phyloP scores from a whole-genome alignment of 2,113 vertebrate species.

The Cyprinus carpio region DNA sequence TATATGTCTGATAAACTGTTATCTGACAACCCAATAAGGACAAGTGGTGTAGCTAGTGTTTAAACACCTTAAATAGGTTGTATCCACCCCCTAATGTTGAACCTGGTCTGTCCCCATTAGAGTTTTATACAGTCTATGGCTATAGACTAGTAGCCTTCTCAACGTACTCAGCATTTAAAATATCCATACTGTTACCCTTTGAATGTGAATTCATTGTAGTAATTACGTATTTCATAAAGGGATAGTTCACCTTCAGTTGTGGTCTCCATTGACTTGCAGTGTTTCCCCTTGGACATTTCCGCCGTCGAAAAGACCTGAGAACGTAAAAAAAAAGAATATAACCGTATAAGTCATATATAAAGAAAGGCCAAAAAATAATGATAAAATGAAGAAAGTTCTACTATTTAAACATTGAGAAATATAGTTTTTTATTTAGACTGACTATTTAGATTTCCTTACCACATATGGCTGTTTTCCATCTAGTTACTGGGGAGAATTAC shows the following conservation, averaged over 20 bases:
- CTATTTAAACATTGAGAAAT: too few relatives aligned
- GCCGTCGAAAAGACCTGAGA: conserved; percentile 90
- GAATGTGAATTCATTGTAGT: background rate
- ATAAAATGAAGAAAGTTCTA: background rate
- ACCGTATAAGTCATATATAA: background rate
- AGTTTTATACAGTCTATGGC: too few relatives aligned
- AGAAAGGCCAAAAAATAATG: background rate
- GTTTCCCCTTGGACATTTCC: conserved; percentile 94
- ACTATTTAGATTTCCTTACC: conserved; percentile 70
- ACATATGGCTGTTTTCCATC: conserved; percentile 98
- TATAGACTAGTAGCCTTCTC: background rate
- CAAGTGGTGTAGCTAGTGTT: background rate
- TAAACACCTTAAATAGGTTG: background rate
- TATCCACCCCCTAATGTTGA: background rate
- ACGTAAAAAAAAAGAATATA: background rate
- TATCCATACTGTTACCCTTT: background rate
- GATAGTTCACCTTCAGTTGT: too few relatives aligned
- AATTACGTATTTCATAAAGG: background rate
- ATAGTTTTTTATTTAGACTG: too few relatives aligned
- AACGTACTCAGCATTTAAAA: background rate
- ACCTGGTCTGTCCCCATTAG: background rate
- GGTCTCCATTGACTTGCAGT: conserved; percentile 79
- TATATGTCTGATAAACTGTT: too few relatives aligned
- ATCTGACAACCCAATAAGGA: too few relatives aligned
- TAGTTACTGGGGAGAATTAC: conserved; percentile 92